Conservation (phyloP, 2,888 invertebrate genomes). For the Aphelenchoides bicaudatus region DNA sequence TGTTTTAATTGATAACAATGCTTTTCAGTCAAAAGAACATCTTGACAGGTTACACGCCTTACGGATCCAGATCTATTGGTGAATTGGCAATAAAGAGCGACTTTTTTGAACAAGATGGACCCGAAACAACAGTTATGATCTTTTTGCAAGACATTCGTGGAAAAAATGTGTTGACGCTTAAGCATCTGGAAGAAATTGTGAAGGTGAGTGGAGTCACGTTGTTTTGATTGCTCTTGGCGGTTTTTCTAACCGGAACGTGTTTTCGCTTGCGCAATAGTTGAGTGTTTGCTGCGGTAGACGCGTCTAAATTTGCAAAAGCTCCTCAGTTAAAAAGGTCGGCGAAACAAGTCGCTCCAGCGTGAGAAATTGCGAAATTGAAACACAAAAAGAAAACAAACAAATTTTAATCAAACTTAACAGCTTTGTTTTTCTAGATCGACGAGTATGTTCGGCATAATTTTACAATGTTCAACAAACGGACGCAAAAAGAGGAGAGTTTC, state of each 20-base stretch:
- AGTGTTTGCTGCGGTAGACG: too few species aligned
- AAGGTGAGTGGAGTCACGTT: too few species aligned
- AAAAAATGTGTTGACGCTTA: conserved; percentile 38
- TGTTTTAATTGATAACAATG: background rate
- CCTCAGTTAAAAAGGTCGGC: conserved; percentile 30
- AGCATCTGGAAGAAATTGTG: conserved; percentile 41
- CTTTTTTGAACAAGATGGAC: conserved; percentile 38
- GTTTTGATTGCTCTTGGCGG: too few species aligned
- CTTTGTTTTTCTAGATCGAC: conserved; percentile 28
- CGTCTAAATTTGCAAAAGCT: too few species aligned
- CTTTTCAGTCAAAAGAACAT: conserved; percentile 38
- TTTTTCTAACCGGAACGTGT: too few species aligned
- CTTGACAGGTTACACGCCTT: conserved; percentile 56
- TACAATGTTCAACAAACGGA: conserved; percentile 39
- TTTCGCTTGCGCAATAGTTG: too few species aligned
- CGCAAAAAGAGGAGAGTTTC: conserved; percentile 39
- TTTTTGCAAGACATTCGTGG: conserved; percentile 38
- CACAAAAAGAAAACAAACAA: too few species aligned
- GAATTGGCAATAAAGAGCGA: conserved; percentile 35
- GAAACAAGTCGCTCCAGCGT: conserved; percentile 26
- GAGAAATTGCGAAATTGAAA: too few species aligned
- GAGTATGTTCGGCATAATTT: conserved; percentile 42
- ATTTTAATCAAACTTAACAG: background rate
- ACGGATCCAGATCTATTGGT: conserved; percentile 40
- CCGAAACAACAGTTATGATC: conserved; percentile 44